Evolutionary conservation across 2,888 invertebrate species (phyloP).

Genomic region (Drosophila kuntzei): DNA sequence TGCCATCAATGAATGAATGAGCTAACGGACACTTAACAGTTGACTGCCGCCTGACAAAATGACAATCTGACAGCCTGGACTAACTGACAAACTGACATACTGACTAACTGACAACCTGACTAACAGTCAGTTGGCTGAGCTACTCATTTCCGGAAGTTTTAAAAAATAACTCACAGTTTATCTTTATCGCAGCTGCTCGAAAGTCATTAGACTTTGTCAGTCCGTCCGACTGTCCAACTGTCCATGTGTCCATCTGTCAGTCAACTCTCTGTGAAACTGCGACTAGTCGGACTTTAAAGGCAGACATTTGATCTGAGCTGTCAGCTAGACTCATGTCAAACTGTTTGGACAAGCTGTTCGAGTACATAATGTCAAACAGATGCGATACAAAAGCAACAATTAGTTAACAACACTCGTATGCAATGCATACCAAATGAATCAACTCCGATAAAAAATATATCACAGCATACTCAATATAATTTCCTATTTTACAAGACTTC

Average conservation of each 20-base stretch:
- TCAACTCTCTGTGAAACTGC: conserved; percentile 21
- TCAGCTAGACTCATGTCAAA: conserved; percentile 69
- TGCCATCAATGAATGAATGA: conserved; percentile 67
- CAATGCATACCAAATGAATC: conserved; percentile 13
- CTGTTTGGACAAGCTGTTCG: conserved; percentile 59
- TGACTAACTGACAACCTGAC: conserved; percentile 26
- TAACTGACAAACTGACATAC: conserved; percentile 2
- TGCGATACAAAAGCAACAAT: conserved; percentile 34
- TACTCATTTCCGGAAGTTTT: conserved; percentile 74
- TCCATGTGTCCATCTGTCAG: conserved; percentile 24
- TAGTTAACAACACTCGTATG: conserved; percentile 20
- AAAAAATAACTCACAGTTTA: conserved; percentile 46
- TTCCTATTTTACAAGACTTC: background rate
- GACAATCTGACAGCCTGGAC: conserved; percentile 30
- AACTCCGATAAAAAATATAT: background rate
- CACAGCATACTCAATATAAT: background rate
- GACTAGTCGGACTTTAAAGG: conserved; percentile 31
- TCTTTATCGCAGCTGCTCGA: conserved; percentile 65
- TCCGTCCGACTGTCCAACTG: conserved; percentile 34
- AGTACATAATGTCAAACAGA: conserved; percentile 62
- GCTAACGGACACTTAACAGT: conserved; percentile 60
- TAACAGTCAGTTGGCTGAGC: conserved; percentile 41
- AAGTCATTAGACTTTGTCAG: conserved; percentile 73
- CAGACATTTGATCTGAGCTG: conserved; percentile 73
- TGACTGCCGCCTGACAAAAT: conserved; percentile 36